Conservation (phyloP, 2,797 vertebrate species). For the Silurus lanzhouensis region DNA sequence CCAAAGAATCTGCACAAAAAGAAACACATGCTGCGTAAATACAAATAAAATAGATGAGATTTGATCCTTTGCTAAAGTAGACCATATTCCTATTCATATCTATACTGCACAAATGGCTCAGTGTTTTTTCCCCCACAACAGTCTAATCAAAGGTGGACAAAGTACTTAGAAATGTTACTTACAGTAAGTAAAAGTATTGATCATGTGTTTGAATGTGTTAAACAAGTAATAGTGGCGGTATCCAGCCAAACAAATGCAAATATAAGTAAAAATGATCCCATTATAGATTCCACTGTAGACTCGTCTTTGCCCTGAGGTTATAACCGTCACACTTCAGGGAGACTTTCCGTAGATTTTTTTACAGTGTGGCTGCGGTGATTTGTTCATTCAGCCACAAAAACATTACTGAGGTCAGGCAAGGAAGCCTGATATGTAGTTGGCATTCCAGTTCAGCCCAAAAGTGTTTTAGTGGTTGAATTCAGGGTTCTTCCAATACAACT, state of each 20-base stretch:
- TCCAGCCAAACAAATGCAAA: neutral
- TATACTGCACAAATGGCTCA: neutral
- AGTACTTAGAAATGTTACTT: neutral
- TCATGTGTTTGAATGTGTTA: neutral
- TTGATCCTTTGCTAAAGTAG: neutral
- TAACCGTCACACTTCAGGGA: no score
- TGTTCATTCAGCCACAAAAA: no score
- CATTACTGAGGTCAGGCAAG: neutral
- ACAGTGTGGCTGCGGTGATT: no score
- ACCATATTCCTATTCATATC: neutral
- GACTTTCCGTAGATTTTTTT: no score
- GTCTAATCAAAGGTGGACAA: neutral
- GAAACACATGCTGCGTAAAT: conserved; percentile 14
- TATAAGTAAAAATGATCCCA: neutral
- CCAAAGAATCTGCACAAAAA: neutral
- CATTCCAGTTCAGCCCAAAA: neutral
- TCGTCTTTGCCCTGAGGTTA: no score
- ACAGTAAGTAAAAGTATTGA: neutral
- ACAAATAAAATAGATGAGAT: neutral
- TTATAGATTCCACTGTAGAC: no score
- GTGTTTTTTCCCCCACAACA: neutral
- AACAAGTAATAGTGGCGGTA: neutral
- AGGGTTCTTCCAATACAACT: neutral
- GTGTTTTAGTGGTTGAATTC: neutral
- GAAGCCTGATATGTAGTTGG: neutral